Percentiles rank a stretch among this genome's conserved stretches.
These are phyloP conservation scores for Sceloporus undulatus DNA, from an alignment of 2,113 vertebrate species.

Conservation along the genomic window DNA sequence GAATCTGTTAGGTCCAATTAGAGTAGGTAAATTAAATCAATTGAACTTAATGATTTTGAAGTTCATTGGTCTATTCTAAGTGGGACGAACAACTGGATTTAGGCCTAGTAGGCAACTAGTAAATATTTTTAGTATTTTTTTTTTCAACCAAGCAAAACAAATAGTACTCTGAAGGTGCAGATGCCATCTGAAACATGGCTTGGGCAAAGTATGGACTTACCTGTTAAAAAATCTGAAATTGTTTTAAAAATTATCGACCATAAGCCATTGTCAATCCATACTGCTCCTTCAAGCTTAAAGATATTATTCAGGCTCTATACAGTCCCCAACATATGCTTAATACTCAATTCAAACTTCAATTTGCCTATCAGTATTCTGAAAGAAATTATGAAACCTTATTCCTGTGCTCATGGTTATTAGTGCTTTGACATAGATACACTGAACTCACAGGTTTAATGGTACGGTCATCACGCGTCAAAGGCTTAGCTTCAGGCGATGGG, in stretches of 20 bases:
- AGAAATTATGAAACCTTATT: background rate
- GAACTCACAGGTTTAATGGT: constrained; percentile 3
- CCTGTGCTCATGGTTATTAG: background rate
- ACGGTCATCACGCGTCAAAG: background rate
- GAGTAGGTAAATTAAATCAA: no score
- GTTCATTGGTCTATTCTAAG: no score
- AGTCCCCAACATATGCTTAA: background rate
- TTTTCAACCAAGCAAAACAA: background rate
- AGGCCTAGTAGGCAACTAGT: background rate
- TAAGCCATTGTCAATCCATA: no score
- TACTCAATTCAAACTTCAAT: background rate
- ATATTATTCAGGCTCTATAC: background rate
- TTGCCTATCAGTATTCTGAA: background rate
- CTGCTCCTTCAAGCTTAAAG: background rate
- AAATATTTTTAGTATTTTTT: background rate
- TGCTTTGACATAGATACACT: background rate
- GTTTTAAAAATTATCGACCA: no score
- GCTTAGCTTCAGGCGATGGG: background rate
- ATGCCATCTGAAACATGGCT: background rate
- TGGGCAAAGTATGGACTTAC: no score
- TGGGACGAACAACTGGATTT: no score
- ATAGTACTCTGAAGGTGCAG: background rate
- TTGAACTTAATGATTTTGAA: no score
- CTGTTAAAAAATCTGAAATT: no score
- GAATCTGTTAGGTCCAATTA: no score